Conservation (phyloP, 2,113 vertebrate species). For the Lagenorhynchus albirostris region DNA sequence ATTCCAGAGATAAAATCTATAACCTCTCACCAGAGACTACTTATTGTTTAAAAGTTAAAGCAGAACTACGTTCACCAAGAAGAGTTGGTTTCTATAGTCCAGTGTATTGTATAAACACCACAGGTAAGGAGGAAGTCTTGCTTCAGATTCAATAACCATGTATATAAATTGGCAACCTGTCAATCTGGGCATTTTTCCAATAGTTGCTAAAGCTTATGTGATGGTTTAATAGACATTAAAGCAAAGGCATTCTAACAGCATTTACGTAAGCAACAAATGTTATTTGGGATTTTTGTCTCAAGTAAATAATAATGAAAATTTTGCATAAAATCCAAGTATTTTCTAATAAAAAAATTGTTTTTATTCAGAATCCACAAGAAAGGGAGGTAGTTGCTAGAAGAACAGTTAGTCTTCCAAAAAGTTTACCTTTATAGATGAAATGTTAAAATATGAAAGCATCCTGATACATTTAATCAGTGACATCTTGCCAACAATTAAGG, state of each 20-base stretch:
- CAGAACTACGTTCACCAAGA: accelerated
- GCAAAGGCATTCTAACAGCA: neutral
- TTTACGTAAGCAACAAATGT: neutral
- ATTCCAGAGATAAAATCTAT: slow-evolving; percentile 33
- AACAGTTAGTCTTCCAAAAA: neutral
- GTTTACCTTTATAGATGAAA: neutral
- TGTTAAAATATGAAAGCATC: neutral
- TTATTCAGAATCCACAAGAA: neutral
- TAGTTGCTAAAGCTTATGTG: neutral
- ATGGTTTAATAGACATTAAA: neutral
- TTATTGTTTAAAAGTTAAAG: slow-evolving; percentile 81
- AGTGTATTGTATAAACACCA: slow-evolving; percentile 70
- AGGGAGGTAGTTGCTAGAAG: neutral
- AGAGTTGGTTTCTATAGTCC: slow-evolving; percentile 65
- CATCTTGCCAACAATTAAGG: neutral
- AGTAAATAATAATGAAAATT: neutral
- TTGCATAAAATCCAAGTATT: neutral
- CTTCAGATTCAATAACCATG: neutral
- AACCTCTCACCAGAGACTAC: slow-evolving; percentile 76
- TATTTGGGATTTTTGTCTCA: neutral
- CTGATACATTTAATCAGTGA: neutral
- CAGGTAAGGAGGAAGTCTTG: slow-evolving; percentile 65
- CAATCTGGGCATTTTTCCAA: neutral
- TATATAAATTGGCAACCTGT: neutral
- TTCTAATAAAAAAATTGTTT: neutral